Conservation (phyloP, 2,113 vertebrate species). For the Hucho hucho region DNA sequence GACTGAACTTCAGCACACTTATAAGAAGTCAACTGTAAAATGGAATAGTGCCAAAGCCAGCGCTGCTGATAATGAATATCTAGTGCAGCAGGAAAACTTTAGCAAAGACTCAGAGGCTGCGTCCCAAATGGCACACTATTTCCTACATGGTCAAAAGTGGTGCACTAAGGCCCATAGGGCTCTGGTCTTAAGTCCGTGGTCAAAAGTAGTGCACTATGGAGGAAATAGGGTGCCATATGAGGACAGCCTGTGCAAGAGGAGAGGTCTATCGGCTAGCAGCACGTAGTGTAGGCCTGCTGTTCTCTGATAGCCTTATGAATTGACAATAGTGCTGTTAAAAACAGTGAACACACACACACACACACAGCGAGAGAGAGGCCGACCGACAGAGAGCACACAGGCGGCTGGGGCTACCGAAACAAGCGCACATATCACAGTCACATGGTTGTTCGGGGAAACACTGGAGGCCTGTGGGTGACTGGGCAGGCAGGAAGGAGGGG, state of each 20-base stretch:
- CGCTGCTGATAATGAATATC: conserved; percentile 39
- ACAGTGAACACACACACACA: neutral
- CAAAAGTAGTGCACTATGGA: no score
- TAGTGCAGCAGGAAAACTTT: conserved; percentile 46
- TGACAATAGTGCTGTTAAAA: conserved; percentile 23
- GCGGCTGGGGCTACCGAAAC: no score
- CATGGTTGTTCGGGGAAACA: neutral
- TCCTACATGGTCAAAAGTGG: no score
- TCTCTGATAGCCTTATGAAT: conserved; percentile 44
- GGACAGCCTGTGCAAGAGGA: conserved; percentile 47
- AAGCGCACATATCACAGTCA: neutral
- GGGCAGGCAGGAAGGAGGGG: neutral
- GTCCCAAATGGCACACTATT: no score
- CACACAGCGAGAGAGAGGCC: neutral
- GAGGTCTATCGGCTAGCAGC: conserved; percentile 33
- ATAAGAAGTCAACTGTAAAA: neutral
- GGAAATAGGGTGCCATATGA: neutral
- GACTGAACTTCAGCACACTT: neutral
- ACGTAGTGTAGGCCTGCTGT: conserved; percentile 26
- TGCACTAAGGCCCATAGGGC: no score
- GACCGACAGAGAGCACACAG: neutral
- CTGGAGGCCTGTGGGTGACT: neutral
- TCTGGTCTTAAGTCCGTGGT: no score
- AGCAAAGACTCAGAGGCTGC: conserved; percentile 21
- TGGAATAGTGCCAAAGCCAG: neutral